Base-by-base conservation (phyloP, 64 coral and sea anemone genomes). In the Stylophora pistillata region DNA sequence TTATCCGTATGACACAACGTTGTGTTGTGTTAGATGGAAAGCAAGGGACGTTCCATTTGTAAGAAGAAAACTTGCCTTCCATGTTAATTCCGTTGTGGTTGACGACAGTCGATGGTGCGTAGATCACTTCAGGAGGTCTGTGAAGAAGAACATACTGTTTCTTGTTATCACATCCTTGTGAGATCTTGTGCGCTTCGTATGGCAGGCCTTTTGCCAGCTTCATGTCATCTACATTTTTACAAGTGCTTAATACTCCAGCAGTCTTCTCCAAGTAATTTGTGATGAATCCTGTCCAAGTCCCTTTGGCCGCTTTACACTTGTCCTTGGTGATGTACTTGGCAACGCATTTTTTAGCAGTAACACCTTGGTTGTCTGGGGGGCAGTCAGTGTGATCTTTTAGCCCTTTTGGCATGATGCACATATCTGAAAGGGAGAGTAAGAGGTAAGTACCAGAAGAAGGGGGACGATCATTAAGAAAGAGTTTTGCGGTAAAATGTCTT, bases 71-170 rank as follows among this genome's bases (percentile, higher is more conserved):
- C 53, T 87, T 76, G 9, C 85, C 85, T 11, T 63, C 85, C n/a
- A n/a, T n/a, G n/a, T n/a, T n/a, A n/a, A n/a, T n/a, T n/a, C 85
- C 85, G 28, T 75, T 73, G 54, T 87, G 85, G 20, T 87, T 87
- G n/a, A 74, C 85, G 31, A 73, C 70, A 34, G 85, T 74, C 29
- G 70, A 87, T 55, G 85, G 85, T 3, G 71, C 70, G 71, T 58
- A 76, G 29, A 87, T 73, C 7, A 73, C 54, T 13, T 87, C 85
- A 23, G 85, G 85, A 28, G 28, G 28, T 30, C 58, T 56, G 10
- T 59, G 20, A 27, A 84, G 32, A 10, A 84, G 29, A 32, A 84
- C 80, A 84, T 47, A 84, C 61, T 84, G 80, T 53, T 10, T 2
- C 9, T 70, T 84, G 23, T n/a, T 9, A 17, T 84, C 80, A 34